Conservation (phyloP, 2,113 vertebrate genomes). For the Malaclemys terrapin region DNA sequence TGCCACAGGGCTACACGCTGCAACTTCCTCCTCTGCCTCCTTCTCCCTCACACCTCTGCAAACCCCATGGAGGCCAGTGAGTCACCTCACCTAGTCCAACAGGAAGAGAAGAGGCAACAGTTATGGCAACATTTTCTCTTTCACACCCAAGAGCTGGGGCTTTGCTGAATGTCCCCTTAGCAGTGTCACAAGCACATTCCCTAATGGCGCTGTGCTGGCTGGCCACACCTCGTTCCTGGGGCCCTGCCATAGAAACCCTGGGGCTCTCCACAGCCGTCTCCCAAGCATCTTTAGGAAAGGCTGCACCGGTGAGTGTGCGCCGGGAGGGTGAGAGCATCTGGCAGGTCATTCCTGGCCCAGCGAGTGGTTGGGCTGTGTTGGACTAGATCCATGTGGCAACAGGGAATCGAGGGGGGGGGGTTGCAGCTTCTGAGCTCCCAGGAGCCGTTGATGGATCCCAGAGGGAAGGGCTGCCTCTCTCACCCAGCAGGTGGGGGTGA, state of each 20-base stretch:
- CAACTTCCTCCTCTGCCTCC: no score
- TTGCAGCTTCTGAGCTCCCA: not conserved
- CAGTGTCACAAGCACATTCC: not conserved
- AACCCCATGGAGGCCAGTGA: not conserved
- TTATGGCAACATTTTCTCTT: not conserved
- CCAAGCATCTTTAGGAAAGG: not conserved
- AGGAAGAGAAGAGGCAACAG: not conserved
- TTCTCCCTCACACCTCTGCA: not conserved
- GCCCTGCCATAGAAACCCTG: not conserved
- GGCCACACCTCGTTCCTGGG: not conserved
- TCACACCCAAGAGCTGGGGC: not conserved
- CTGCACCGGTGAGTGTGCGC: not conserved
- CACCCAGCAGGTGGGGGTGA: not conserved
- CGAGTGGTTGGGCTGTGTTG: fast-evolving
- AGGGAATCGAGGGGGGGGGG: no score
- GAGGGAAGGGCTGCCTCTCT: not conserved
- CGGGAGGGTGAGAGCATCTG: not conserved
- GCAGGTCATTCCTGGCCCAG: not conserved
- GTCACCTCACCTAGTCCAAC: not conserved
- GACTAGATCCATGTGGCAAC: fast-evolving
- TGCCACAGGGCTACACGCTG: not conserved
- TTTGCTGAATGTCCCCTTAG: not conserved
- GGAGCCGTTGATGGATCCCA: no score
- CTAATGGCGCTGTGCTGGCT: not conserved
- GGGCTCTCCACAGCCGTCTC: not conserved